Evolutionary conservation across 2,888 invertebrate species (phyloP), one percentile per base, ranked within the genome.

Genomic region (Hirtodrosophila confusa): DNA sequence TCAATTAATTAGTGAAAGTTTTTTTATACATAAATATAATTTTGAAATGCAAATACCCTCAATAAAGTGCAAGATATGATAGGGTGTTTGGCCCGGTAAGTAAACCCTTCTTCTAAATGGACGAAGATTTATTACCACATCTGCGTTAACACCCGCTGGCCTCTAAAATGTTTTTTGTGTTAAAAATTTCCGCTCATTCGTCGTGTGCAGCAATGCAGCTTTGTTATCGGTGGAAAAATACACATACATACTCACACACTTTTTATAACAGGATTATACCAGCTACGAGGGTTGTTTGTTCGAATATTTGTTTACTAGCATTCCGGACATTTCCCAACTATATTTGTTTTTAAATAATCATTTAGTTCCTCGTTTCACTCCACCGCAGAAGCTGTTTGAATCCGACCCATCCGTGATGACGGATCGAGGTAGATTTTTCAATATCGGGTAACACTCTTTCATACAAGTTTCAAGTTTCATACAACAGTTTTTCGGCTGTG

Each of bases 181-280:
- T 54, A 64, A 75, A 70, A 68, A 67, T 55, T 60, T 71, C 41
- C 58, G 40, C 11, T 54, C 49, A 50, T 53, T 49, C 55, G 44
- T 12, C 39, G 36, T 44, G 17, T 45, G 36, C 51, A 69, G 40
- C 37, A 41, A 37, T 48, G 44, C 49, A 43, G 27, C 31, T 8
- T 31, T 31, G 31, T 31, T 37, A 36, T 17, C 12, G 29, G 35
- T 41, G 35, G n/a, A 10, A 27, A 27, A n/a, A 11, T n/a, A 40
- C 23, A n/a, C 36, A 37, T 17, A 17, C 2, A 17, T 17, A 1
- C 17, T 17, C 33, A 54, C 33, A n/a, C 31, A 48, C n/a, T 27
- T 24, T 36, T 43, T 4, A 10, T 29, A 44, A 29, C 3, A 8
- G 6, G n/a, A 27, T 44, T 44, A 4, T 11, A 27, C n/a, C 7